Base-by-base conservation (phyloP, 1,140 invertebrate species). In the Caerostris extrusa region DNA sequence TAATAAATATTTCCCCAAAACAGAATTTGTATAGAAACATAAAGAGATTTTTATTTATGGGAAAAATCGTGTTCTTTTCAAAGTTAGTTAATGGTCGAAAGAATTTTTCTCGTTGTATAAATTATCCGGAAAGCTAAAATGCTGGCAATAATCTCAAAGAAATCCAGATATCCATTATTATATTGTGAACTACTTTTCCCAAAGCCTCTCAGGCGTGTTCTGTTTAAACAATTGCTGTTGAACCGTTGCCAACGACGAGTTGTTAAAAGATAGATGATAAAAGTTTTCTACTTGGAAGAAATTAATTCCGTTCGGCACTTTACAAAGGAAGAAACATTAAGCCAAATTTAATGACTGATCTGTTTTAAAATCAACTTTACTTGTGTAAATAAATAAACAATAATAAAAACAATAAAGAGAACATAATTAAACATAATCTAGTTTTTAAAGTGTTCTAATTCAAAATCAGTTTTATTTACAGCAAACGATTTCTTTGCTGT, bases 151-250 rank as follows among this genome's bases (percentile, higher is more conserved):
- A 53, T 77, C 8, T 10, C 5, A 34, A 77, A 53, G 50, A 77
- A 77, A 77, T 77, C 71, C 71, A 77, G 71, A 77, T 77, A 77
- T 77, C 10, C 34, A 77, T 77, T 77, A 77, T 77, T 77, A 77
- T 77, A 53, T 77, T 53, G 34, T 53, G 5, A 19, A 53, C 34
- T 77, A 8, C 5, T 12, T 53, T 50, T 50, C 5, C 50, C 7
- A 50, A 77, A 77, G 10, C 50, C 12, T 10, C 34, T 34, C 3
- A 7, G 34, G 71, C 7, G 10, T 67, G 4, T 34, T 77, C 19
- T 77, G 71, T 53, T 34, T 77, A 77, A 77, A 77, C 71, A 77
- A 77, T 77, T 77, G 53, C 34, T 50, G 71, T 77, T 77, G 71
- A 77, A 53, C 34, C 53, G 71, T 53, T 77, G 71, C 71, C 71